phyloP scores from a whole-genome alignment of 2,888 invertebrate genomes.

The Nysson spinosus region DNA sequence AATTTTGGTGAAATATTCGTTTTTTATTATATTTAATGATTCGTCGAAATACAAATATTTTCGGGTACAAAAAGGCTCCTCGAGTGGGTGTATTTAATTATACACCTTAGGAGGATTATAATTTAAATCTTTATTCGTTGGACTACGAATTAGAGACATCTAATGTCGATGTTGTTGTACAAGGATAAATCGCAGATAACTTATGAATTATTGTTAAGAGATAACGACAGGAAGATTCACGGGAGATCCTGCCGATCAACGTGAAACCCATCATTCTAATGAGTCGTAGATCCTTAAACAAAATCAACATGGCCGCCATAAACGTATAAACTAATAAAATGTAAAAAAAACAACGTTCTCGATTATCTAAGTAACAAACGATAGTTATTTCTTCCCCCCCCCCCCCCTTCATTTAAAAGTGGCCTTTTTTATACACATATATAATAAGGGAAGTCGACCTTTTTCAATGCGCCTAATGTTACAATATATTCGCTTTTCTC shows the following conservation, averaged over 20 bases:
- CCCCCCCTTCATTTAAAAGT: slow-evolving; percentile 33
- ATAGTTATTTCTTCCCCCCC: slow-evolving; percentile 71
- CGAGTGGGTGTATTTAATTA: too few species aligned
- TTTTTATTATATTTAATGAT: too few species aligned
- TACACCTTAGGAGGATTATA: too few species aligned
- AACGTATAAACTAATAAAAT: slow-evolving; percentile 77
- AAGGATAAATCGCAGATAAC: too few species aligned
- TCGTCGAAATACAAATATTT: too few species aligned
- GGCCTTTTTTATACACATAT: slow-evolving; percentile 37
- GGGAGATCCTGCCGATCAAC: slow-evolving; percentile 54
- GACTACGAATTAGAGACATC: too few species aligned
- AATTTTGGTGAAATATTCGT: too few species aligned
- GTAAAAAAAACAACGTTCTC: slow-evolving; percentile 77
- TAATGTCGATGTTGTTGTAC: too few species aligned
- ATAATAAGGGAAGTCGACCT: slow-evolving; percentile 39
- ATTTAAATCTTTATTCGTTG: too few species aligned
- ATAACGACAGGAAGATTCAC: slow-evolving; percentile 27
- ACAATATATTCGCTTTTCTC: slow-evolving; percentile 7
- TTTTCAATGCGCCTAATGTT: slow-evolving; percentile 26
- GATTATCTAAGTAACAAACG: slow-evolving; percentile 78
- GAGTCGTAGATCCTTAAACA: slow-evolving; percentile 70
- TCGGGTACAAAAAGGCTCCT: too few species aligned
- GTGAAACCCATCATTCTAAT: slow-evolving; percentile 63
- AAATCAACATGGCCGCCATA: slow-evolving; percentile 74
- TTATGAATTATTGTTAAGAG: too few species aligned